Evolutionary conservation across 2,797 vertebrate genomes (phyloP), one percentile per base, ranked within the genome.

Genomic region (Acrocephalus scirpaceus): DNA sequence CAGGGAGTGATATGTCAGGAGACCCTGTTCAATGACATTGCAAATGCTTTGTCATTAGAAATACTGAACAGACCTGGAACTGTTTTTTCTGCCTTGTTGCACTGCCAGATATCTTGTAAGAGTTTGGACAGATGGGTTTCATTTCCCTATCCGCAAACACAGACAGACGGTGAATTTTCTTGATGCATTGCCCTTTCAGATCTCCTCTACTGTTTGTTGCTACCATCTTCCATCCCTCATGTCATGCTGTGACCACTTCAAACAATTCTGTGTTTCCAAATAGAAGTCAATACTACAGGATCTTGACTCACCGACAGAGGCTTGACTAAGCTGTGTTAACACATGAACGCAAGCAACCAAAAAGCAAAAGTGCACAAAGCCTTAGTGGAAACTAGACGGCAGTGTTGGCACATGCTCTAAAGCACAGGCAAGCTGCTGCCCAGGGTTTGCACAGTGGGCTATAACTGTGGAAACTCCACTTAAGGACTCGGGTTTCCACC

Each of bases 281-380:
- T 8, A 80, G 38, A 38, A 89, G 4, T 13, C 53, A 36, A 1
- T 7, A 29, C 62, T 32, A 10, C 27, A n/a, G 34, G 61, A 34
- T 75, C 13, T 67, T 26, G 23, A 23, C 47, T 67, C 2, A 0
- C 20, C 2, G 12, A 7, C 1, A 4, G 20, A 25, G 44, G 23
- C 58, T 70, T 3, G 0, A 29, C 54, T 69, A 54, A 79, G 30
- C 58, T 51, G 17, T 13, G 23, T 23, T 27, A 53, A 40, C 25
- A 7, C 16, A 21, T 0, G 47, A 73, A 42, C 0, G 0, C 0
- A 0, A 30, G n/a, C 34, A 36, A 12, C 22, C 29, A 2, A 45
- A 4, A 25, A 58, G 62, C 47, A 25, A 2, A 53, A 44, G 32
- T 4, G 17, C n/a, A 10, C 26, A 27, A 58, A 51, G 25, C 56